Conservation (phyloP, 2,888 invertebrate genomes). For the Atherix ibis region DNA sequence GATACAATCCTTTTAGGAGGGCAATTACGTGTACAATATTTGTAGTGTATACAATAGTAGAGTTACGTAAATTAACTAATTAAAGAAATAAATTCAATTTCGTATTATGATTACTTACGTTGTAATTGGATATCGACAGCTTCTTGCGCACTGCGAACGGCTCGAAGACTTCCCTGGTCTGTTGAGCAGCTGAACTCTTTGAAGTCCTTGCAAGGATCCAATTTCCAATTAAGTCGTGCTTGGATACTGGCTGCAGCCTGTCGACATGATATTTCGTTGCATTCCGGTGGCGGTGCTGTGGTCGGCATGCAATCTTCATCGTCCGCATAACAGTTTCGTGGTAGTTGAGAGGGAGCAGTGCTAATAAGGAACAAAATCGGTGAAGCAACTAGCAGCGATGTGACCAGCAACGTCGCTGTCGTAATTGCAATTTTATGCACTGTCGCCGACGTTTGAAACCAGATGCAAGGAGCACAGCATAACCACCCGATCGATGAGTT, state of each 20-base stretch:
- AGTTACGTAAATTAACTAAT: too few relatives aligned
- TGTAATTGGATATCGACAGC: conserved; percentile 30
- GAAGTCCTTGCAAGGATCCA: conserved; percentile 30
- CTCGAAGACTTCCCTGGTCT: conserved; percentile 18
- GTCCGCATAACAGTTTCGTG: conserved; percentile 27
- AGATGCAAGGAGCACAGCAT: conserved; percentile 41
- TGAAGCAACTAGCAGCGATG: conserved; percentile 41
- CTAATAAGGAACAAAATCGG: conserved; percentile 42
- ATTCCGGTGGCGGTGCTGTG: conserved; percentile 25
- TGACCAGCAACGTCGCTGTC: conserved; percentile 41
- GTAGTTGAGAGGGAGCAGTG: conserved; percentile 30
- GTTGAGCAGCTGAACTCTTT: conserved; percentile 29
- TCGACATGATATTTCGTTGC: conserved; percentile 24
- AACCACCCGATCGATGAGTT: conserved; percentile 36
- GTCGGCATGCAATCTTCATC: conserved; percentile 28
- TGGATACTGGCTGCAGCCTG: conserved; percentile 28
- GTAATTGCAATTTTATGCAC: conserved; percentile 43
- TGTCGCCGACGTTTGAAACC: conserved; percentile 39
- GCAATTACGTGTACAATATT: too few relatives aligned
- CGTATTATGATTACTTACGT: conserved; percentile 24
- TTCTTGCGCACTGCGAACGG: conserved; percentile 29
- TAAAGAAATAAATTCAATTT: too few relatives aligned
- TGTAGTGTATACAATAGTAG: too few relatives aligned
- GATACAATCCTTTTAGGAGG: too few relatives aligned
- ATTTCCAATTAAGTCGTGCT: conserved; percentile 28